phyloP scores from a whole-genome alignment of 1,140 invertebrate genomes.

The Leucophenga varia region DNA sequence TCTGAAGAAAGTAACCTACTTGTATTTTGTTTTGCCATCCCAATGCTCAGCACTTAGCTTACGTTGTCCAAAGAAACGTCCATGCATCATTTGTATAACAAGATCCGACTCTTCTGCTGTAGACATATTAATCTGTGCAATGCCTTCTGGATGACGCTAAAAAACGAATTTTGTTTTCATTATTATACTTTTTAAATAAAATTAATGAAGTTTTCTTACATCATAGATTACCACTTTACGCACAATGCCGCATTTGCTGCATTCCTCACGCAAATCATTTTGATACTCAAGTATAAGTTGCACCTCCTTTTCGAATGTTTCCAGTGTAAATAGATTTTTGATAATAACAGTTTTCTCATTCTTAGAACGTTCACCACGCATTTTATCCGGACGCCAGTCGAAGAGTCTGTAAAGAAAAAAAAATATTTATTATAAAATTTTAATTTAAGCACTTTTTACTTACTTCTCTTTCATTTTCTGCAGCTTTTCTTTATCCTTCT shows the following conservation, averaged over 20 bases:
- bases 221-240: constrained; percentile 92
- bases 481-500: constrained; percentile 86
- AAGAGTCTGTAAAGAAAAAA: constrained; percentile 68
- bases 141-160: constrained; percentile 89
- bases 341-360: constrained; percentile 90
- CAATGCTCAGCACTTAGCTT: constrained; percentile 84
- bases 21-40: constrained; percentile 96
- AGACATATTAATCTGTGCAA: constrained; percentile 89
- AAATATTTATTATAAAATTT: neutral
- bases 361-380: constrained; percentile 78
- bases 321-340: constrained; percentile 90
- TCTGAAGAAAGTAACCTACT: constrained; percentile 56
- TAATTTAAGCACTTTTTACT: constrained; percentile 26
- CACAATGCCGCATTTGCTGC: constrained; percentile 88
- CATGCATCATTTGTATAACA: constrained; percentile 85
- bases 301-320: constrained; percentile 88
- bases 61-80: constrained; percentile 87
- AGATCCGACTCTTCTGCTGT: constrained; percentile 88
- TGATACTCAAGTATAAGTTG: constrained; percentile 87
- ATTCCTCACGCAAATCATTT: constrained; percentile 87
- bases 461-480: constrained; percentile 93
- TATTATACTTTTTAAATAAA: neutral
- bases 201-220: constrained; percentile 63
- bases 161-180: constrained; percentile 24
- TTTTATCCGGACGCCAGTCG: constrained; percentile 94